These are phyloP conservation scores for Catocala fraxini DNA, from an alignment of 2,888 invertebrate genomes.

Conservation along the genomic window DNA sequence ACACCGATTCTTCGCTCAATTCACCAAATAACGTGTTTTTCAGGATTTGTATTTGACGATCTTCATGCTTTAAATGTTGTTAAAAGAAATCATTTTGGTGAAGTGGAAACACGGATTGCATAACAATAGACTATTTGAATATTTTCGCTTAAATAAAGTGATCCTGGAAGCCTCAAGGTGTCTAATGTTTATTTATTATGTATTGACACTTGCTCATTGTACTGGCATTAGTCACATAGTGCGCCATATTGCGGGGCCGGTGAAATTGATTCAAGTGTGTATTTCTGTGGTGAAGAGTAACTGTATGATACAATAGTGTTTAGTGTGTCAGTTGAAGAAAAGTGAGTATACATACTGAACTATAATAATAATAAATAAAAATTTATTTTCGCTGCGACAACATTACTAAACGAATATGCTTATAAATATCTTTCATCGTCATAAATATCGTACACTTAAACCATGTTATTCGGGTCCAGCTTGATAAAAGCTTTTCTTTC, in stretches of 20 bases:
- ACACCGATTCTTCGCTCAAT: conserved; percentile 71
- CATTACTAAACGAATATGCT: too few species aligned
- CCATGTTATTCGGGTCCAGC: too few species aligned
- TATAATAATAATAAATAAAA: too few species aligned
- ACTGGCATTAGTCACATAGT: conserved; percentile 14
- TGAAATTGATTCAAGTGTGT: neutral
- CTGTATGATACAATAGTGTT: neutral
- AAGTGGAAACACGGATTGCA: conserved; percentile 43
- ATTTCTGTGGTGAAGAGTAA: neutral
- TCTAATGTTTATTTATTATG: conserved; percentile 24
- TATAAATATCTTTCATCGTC: too few species aligned
- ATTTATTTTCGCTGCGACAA: too few species aligned
- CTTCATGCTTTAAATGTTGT: conserved; percentile 55
- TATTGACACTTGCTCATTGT: conserved; percentile 24
- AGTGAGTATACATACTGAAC: too few species aligned
- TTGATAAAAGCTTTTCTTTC: too few species aligned
- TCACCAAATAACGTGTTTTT: conserved; percentile 65
- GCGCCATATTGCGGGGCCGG: neutral
- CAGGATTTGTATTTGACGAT: conserved; percentile 51
- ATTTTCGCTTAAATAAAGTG: conserved; percentile 31
- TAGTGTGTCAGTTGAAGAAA: neutral
- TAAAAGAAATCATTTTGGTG: conserved; percentile 52
- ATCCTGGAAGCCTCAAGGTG: conserved; percentile 44
- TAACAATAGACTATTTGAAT: conserved; percentile 33
- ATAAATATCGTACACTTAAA: too few species aligned